Evolutionary conservation across 2,888 invertebrate genomes (phyloP), one percentile per base, ranked within the genome.

Genomic region (Microplitis deprimator): DNA sequence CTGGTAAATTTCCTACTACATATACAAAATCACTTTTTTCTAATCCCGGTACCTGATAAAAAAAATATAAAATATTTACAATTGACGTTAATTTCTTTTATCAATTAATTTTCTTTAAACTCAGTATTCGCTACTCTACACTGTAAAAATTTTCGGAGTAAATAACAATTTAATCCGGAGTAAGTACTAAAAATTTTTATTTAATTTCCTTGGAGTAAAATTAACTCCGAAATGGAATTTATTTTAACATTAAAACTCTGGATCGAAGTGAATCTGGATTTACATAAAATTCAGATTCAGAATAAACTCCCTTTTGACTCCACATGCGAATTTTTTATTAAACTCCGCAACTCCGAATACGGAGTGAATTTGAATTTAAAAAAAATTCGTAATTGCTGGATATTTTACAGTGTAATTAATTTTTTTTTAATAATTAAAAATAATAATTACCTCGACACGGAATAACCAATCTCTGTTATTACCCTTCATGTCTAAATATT

Each of bases 381-480:
- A 4, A 29, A 29, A 29, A 29, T 4, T 3, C 29, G 29, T 4
- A 29, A 1, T 29, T 1, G 1, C 29, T 29, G 2, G 62, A n/a
- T 16, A 16, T 6, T 16, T 17, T 13, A 16, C 5, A 17, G 16
- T n/a, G 8, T 6, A n/a, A 16, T 13, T 17, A 62, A 77, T 60
- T 39, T 17, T 77, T 71, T 64, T 60, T 40, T 61, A 71, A 40
- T n/a, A 6, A 38, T 8, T 41, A 40, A 70, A 17, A 6, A 5
- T 1, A 62, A 62, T 62, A 62, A 68, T 77, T 86, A 89, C 89
- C 88, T 89, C 86, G 6, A 89, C 87, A 81, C 89, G 85, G 80
- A 89, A 89, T 79, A 89, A 82, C 89, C 89, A 89, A 61, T 89
- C 89, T 77, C 87, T 86, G 79, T 88, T 89, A 62, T 85, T 87